phyloP scores from a whole-genome alignment of 2,797 vertebrate genomes.

The Clarias pachynema region DNA sequence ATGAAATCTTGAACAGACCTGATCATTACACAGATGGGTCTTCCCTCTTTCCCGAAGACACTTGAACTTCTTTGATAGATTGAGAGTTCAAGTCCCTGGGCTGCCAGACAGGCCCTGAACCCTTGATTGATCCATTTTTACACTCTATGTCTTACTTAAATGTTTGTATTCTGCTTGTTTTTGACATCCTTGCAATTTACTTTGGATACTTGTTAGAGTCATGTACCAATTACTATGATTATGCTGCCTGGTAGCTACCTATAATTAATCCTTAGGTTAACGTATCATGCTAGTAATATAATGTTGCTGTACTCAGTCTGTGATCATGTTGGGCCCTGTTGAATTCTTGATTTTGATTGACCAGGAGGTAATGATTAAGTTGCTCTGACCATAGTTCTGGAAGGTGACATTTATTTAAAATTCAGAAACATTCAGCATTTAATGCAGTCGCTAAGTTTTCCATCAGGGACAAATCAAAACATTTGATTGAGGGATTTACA shows the following conservation, averaged over 20 bases:
- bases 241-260: conserved; percentile 5
- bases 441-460: neutral
- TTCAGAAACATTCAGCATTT: neutral
- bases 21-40: neutral
- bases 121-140: neutral
- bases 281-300: neutral
- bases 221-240: conserved; percentile 4
- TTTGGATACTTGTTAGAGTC: neutral
- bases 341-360: conserved; percentile 2
- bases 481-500: neutral
- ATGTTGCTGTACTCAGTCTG: neutral
- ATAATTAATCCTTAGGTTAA: neutral
- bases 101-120: neutral
- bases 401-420: neutral
- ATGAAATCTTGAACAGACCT: neutral
- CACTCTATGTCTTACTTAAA: neutral
- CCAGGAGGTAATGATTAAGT: neutral
- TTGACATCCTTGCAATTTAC: neutral
- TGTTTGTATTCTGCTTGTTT: neutral
- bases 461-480: neutral
- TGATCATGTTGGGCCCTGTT: neutral
- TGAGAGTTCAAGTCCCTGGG: neutral
- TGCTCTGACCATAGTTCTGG: neutral
- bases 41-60: neutral
- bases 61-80: neutral